These are phyloP conservation scores for Aptenodytes patagonicus DNA, from an alignment of 2,113 vertebrate species.

Conservation along the genomic window DNA sequence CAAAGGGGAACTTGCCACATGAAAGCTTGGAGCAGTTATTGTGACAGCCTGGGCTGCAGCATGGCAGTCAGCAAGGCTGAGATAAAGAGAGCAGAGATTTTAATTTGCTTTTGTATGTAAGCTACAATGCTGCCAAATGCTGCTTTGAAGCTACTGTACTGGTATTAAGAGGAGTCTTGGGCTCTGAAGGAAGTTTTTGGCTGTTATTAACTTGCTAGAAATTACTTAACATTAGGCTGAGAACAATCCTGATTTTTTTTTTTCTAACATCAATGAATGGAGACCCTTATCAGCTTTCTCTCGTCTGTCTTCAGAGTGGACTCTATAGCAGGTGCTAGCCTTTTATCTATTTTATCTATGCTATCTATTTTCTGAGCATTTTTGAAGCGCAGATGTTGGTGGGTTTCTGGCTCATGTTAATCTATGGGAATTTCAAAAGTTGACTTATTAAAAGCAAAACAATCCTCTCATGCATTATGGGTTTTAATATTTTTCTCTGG, in stretches of 20 bases:
- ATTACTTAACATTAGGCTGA: background rate
- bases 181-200: background rate
- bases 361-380: background rate
- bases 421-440: background rate
- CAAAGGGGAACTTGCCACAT: background rate
- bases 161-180: background rate
- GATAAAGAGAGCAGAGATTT: background rate
- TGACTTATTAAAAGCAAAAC: background rate
- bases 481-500: background rate
- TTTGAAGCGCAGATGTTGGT: background rate
- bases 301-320: background rate
- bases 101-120: background rate
- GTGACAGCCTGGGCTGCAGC: background rate
- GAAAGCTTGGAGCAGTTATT: background rate
- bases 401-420: background rate
- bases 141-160: background rate
- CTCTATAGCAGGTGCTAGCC: background rate
- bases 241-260: background rate
- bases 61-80: background rate
- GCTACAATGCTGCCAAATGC: background rate
- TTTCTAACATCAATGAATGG: background rate
- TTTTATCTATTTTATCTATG: background rate
- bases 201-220: background rate
- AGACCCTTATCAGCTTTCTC: background rate
- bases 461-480: background rate